Conservation (phyloP, 2,888 invertebrate genomes). For the Oligia fasciuncula region DNA sequence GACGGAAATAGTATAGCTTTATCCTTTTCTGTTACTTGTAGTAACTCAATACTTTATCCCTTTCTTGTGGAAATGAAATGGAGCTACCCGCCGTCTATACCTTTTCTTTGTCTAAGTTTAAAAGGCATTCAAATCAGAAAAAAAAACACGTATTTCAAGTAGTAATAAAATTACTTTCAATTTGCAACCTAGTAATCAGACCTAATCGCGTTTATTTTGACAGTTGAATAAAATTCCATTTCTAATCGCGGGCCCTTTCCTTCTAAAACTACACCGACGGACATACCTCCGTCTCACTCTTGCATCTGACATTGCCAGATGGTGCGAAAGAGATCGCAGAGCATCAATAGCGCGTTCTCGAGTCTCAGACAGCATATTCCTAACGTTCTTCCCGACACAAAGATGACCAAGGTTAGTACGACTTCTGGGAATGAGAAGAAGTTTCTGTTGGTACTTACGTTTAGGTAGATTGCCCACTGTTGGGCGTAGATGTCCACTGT, state of each 20-base stretch:
- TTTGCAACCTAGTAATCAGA: background rate
- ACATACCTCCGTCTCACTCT: constrained; percentile 73
- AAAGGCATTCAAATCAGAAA: too few species aligned
- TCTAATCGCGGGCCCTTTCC: background rate
- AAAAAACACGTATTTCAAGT: too few species aligned
- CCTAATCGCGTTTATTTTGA: background rate
- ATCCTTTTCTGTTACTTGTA: too few species aligned
- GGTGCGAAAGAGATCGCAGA: constrained; percentile 93
- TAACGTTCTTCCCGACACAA: constrained; percentile 98
- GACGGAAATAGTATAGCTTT: too few species aligned
- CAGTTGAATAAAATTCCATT: background rate
- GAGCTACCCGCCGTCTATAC: too few species aligned
- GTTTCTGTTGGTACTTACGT: constrained; percentile 54
- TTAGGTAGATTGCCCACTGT: background rate
- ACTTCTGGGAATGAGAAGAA: constrained; percentile 50
- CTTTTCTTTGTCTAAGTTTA: too few species aligned
- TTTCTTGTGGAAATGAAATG: too few species aligned
- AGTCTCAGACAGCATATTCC: constrained; percentile 98
- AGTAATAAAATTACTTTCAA: too few species aligned
- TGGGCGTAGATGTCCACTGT: background rate
- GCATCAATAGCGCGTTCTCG: constrained; percentile 98
- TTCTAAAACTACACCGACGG: constrained; percentile 38
- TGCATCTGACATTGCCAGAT: constrained; percentile 85
- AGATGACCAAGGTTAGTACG: constrained; percentile 95
- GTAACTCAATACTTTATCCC: too few species aligned